Base-by-base conservation (phyloP, 1,140 invertebrate species). In the Heliconius hermathena region DNA sequence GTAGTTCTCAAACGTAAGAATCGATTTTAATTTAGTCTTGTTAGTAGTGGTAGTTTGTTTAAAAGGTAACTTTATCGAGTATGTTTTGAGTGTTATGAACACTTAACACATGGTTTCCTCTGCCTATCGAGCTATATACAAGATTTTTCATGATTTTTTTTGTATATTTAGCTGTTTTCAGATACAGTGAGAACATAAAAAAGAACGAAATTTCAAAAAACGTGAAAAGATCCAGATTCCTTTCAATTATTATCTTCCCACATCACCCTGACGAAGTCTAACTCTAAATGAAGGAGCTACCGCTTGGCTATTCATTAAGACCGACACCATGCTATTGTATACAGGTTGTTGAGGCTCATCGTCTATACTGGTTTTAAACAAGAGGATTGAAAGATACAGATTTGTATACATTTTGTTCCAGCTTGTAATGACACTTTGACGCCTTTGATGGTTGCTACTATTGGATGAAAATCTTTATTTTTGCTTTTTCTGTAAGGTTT, bases 311-410 rank as follows among this genome's bases (percentile, higher is more conserved):
- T 74, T 75, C 60, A 74, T 81, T 77, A 81, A 78, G 9, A 66
- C 11, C 60, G 60, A 66, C 60, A 66, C 60, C 22, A 75, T 66
- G 8, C 49, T 57, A 78, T 81, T 81, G 80, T 81, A n/a, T 52
- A 26, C 22, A 81, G 80, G 76, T 75, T 49, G 73, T 78, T 60
- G 70, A 81, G 46, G 49, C 46, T 74, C 71, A 60, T 49, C 71
- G 29, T 71, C 60, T 77, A 57, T 71, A 70, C 74, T 74, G 52
- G 41, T 46, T 46, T 46, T 46, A 46, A 77, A 81, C 76, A 81
- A 81, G 76, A 78, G 76, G 71, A 57, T 60, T 60, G 36, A 54
- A 54, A 26, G 57, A 57, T 60, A 66, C 29, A 75, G 74, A 75
- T 75, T 75, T 75, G 33, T 75, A 66, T 66, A 75, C 74, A 71